These are phyloP conservation scores for Dolomedes plantarius DNA, from an alignment of 2,888 invertebrate genomes.

Conservation along the genomic window DNA sequence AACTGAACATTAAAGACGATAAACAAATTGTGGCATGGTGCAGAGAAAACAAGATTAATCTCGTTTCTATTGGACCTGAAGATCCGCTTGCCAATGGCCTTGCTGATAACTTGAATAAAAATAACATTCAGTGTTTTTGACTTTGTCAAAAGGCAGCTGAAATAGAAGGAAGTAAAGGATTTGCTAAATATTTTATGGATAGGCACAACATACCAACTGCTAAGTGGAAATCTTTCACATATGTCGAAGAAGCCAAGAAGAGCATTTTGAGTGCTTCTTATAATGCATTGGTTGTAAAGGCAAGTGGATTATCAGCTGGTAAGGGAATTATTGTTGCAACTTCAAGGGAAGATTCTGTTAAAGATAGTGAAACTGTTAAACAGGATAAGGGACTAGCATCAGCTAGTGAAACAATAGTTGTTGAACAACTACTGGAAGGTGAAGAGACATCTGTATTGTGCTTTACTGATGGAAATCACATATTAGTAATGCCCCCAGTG, in stretches of 20 bases:
- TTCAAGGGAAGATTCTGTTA: slow-evolving; percentile 85
- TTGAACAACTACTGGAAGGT: slow-evolving; percentile 93
- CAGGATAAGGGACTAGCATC: slow-evolving; percentile 72
- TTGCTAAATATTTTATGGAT: slow-evolving; percentile 95
- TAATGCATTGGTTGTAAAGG: slow-evolving; percentile 93
- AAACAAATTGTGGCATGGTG: slow-evolving; percentile 84
- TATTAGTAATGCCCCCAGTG: too few relatives aligned
- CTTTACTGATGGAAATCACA: too few relatives aligned
- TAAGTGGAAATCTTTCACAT: slow-evolving; percentile 86
- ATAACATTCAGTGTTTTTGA: slow-evolving; percentile 89
- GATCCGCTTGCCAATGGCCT: slow-evolving; percentile 92
- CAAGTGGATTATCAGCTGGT: slow-evolving; percentile 96
- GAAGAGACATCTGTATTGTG: too few relatives aligned
- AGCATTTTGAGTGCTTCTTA: slow-evolving; percentile 82
- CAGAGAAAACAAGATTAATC: slow-evolving; percentile 82
- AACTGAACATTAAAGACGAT: slow-evolving; percentile 76
- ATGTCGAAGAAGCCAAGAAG: slow-evolving; percentile 84
- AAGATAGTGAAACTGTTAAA: slow-evolving; percentile 89
- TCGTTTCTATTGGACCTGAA: slow-evolving; percentile 96
- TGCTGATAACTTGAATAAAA: slow-evolving; percentile 83
- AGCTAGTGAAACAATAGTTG: slow-evolving; percentile 89
- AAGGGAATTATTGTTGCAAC: slow-evolving; percentile 96
- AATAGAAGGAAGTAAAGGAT: slow-evolving; percentile 94
- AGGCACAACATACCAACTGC: slow-evolving; percentile 93
- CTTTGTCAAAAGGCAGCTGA: slow-evolving; percentile 88